A percentile compares a stretch with the other conserved stretches of the same genome.
Conservation (phyloP, 2,888 invertebrate species). For the Apoderus coryli region DNA sequence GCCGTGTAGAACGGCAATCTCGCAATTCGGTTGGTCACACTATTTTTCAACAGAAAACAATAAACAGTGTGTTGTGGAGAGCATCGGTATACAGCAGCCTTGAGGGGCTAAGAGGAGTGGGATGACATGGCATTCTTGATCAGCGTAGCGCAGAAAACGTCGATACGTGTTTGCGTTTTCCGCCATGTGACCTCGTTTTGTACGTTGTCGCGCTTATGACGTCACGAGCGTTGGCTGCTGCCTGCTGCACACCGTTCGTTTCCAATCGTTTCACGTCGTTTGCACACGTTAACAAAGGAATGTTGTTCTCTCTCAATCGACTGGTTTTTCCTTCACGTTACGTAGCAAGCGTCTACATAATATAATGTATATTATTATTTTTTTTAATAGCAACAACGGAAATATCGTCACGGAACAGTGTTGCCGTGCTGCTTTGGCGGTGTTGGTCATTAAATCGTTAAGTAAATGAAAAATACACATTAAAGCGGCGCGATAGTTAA, state of each 20-base stretch:
- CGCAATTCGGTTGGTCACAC: no score
- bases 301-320: constrained; percentile 17
- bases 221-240: constrained; percentile 21
- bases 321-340: constrained; percentile 16
- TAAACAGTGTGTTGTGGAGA: no score
- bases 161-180: constrained; percentile 11
- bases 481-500: no score
- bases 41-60: no score
- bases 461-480: no score
- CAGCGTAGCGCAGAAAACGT: constrained; percentile 9
- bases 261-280: constrained; percentile 13
- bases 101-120: constrained; percentile 12
- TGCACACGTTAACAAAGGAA: constrained; percentile 15
- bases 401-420: constrained; percentile 21
- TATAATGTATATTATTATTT: constrained; percentile 8
- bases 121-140: constrained; percentile 8
- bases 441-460: no score
- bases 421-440: constrained; percentile 17
- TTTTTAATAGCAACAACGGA: constrained; percentile 20
- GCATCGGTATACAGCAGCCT: no score
- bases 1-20: no score
- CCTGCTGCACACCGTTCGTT: constrained; percentile 15
- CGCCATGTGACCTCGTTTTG: constrained; percentile 23
- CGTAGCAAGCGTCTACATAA: constrained; percentile 15
- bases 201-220: no score